Conservation (phyloP, 2,113 vertebrate genomes). For the Oxyruncus cristatus region DNA sequence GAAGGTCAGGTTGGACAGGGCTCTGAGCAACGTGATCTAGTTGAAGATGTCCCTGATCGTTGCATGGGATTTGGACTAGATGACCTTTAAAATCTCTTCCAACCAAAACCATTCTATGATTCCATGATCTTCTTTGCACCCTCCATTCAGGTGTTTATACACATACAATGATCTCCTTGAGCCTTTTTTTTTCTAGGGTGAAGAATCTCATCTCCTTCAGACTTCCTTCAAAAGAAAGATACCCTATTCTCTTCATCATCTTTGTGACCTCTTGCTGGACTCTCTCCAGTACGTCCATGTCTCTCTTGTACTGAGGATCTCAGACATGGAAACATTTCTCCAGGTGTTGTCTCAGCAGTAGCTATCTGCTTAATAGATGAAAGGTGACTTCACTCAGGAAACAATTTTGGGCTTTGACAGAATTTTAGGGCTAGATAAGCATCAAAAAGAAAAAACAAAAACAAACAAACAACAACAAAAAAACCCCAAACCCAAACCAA, state of each 20-base stretch:
- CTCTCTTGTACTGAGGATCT: background rate
- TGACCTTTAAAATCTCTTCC: background rate
- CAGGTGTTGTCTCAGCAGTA: background rate
- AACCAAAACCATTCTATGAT: background rate
- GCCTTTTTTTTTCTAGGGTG: background rate
- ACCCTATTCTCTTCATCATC: background rate
- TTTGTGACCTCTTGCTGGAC: background rate
- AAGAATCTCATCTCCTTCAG: background rate
- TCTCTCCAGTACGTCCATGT: accelerated
- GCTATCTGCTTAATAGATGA: background rate
- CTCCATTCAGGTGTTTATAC: background rate
- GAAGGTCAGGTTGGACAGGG: accelerated
- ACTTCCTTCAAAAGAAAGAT: background rate
- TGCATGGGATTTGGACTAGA: background rate
- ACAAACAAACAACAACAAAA: accelerated
- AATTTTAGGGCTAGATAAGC: background rate
- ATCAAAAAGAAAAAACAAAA: background rate
- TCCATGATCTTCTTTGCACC: background rate
- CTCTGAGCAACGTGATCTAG: background rate
- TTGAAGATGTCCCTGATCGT: background rate
- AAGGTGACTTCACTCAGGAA: background rate
- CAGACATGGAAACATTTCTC: background rate
- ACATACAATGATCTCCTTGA: background rate
- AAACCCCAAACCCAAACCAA: too few species aligned
- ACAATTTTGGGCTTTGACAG: background rate